Evolutionary conservation across 2,888 invertebrate species (phyloP).

Genomic region (Ophion ellenae): DNA sequence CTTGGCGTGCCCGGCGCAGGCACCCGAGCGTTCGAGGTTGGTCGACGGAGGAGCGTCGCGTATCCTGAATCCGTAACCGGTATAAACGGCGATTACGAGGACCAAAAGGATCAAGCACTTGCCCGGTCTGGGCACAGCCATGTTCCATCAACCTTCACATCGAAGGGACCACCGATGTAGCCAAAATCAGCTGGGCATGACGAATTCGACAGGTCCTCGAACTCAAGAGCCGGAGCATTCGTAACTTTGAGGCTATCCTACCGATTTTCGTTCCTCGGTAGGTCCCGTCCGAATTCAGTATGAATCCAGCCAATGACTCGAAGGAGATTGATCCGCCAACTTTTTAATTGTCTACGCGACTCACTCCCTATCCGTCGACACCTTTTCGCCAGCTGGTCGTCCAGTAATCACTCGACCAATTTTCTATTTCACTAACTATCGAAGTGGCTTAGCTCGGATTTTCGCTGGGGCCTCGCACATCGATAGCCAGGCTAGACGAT

Average conservation of each 20-base stretch:
- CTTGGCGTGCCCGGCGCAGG: constrained; percentile 68
- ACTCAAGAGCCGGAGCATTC: too few relatives aligned
- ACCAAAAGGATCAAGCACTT: constrained; percentile 73
- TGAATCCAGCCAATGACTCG: too few relatives aligned
- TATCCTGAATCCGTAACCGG: constrained; percentile 77
- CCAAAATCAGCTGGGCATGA: constrained; percentile 18
- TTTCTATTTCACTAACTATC: constrained; percentile 1
- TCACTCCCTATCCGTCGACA: not conserved
- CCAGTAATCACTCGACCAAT: not conserved
- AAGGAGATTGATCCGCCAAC: too few relatives aligned
- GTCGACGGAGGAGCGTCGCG: constrained; percentile 72
- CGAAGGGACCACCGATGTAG: constrained; percentile 61
- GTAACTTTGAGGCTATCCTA: too few relatives aligned
- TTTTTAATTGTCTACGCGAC: too few relatives aligned
- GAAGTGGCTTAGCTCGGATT: constrained; percentile 32
- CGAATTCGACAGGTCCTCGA: not conserved
- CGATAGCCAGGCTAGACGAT: constrained; percentile 47
- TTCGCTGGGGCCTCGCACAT: constrained; percentile 16
- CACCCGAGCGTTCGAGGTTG: constrained; percentile 42
- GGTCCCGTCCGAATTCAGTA: too few relatives aligned
- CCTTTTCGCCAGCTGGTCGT: not conserved
- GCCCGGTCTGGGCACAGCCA: constrained; percentile 79
- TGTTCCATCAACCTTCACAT: constrained; percentile 76
- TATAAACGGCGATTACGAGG: constrained; percentile 74
- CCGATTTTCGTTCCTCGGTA: too few relatives aligned